Percentiles rank a stretch among this genome's conserved stretches.
Conservation (phyloP, 1,140 invertebrate genomes). For the Papilio dardanus region DNA sequence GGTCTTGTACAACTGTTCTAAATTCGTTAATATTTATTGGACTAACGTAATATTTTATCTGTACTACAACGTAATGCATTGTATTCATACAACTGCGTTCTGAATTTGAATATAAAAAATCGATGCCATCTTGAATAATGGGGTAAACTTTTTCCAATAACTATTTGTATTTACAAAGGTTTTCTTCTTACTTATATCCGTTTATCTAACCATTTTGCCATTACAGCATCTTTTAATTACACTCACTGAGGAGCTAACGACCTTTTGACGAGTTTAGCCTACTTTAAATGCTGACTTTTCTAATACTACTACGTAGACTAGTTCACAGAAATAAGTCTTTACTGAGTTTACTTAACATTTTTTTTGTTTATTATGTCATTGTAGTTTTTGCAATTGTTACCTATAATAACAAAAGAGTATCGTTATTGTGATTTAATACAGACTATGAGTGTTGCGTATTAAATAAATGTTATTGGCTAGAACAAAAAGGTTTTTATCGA, state of each 20-base stretch:
- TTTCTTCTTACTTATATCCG: background rate
- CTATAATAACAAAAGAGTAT: background rate
- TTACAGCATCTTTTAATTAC: too few relatives aligned
- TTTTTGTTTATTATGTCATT: too few relatives aligned
- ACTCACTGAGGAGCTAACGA: too few relatives aligned
- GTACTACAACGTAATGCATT: background rate
- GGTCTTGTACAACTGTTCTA: background rate
- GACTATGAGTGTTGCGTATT: background rate
- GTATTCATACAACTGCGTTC: background rate
- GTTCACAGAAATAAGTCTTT: too few relatives aligned
- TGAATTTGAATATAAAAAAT: background rate
- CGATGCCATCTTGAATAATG: background rate
- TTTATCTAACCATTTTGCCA: too few relatives aligned
- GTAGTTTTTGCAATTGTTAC: too few relatives aligned
- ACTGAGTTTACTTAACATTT: too few relatives aligned
- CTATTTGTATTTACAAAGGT: background rate
- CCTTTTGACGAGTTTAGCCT: too few relatives aligned
- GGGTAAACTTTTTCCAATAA: background rate
- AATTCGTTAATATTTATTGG: background rate
- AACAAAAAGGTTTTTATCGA: constrained; percentile 19
- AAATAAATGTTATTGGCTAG: constrained; percentile 14
- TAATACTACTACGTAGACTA: too few relatives aligned
- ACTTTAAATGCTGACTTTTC: too few relatives aligned
- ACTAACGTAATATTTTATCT: background rate
- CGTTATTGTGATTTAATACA: background rate